phyloP scores from a whole-genome alignment of 2,797 vertebrate genomes.

The Coranthus polyacanthus region DNA sequence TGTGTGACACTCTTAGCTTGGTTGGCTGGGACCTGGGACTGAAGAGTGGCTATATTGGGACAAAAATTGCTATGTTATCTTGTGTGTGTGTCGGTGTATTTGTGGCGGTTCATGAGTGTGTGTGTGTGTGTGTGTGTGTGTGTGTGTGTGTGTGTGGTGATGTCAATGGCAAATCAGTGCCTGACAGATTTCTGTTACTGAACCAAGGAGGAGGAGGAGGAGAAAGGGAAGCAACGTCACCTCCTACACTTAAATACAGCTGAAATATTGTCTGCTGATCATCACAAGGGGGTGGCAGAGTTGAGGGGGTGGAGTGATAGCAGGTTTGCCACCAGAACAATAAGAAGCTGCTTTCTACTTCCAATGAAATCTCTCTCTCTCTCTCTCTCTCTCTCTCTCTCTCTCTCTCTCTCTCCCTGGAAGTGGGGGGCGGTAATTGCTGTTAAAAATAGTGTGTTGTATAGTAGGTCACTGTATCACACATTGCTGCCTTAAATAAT shows the following conservation, averaged over 20 bases:
- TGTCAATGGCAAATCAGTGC: conserved; percentile 15
- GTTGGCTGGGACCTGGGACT: conserved; percentile 19
- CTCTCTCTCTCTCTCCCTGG: background rate
- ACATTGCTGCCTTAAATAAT: conserved; percentile 57
- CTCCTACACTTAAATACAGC: conserved; percentile 40
- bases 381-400: background rate
- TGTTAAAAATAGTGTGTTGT: conserved; percentile 60
- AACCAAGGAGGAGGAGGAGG: conserved; percentile 33
- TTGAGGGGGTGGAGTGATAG: background rate
- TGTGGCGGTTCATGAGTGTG: conserved; percentile 21
- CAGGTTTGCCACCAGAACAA: conserved; percentile 8
- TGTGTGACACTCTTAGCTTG: conserved; percentile 43
- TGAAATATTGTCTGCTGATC: conserved; percentile 38
- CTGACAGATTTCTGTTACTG: conserved; percentile 55
- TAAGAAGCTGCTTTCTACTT: conserved; percentile 31
- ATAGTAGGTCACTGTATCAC: conserved; percentile 70
- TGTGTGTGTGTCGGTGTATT: conserved; percentile 22
- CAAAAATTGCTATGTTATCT: conserved; percentile 52
- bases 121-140: conserved; percentile 21
- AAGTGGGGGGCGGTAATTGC: conserved; percentile 32
- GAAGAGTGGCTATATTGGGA: conserved; percentile 47
- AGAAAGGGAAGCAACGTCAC: conserved; percentile 36
- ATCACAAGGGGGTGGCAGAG: conserved; percentile 9
- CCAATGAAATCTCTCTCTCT: conserved; percentile 33
- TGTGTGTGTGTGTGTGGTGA: conserved; percentile 28